These are phyloP conservation scores for Plecotus auritus DNA, from an alignment of 2,113 vertebrate genomes.

Conservation along the genomic window DNA sequence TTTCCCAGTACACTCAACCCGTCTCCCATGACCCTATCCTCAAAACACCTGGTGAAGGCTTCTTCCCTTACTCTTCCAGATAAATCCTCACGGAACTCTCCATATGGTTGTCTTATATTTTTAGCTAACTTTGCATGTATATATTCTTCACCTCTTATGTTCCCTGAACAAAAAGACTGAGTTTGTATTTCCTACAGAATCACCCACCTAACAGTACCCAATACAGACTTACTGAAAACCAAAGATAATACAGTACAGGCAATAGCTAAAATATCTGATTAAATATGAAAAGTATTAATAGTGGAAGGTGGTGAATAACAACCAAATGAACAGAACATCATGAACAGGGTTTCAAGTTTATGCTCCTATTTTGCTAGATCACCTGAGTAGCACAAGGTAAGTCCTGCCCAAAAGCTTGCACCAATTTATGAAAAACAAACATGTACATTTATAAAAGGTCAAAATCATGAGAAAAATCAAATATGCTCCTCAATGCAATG, in stretches of 20 bases:
- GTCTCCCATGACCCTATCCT: neutral
- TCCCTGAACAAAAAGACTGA: neutral
- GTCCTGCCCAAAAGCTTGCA: neutral
- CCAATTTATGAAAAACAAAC: neutral
- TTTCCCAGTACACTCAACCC: neutral
- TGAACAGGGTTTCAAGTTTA: neutral
- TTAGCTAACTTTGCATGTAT: neutral
- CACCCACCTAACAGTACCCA: neutral
- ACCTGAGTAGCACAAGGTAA: neutral
- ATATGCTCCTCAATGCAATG: neutral
- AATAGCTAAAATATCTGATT: neutral
- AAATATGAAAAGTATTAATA: neutral
- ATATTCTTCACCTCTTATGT: neutral
- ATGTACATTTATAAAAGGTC: neutral
- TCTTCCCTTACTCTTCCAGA: neutral
- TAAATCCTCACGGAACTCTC: neutral
- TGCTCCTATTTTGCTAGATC: neutral
- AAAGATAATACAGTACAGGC: neutral
- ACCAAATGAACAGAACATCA: neutral
- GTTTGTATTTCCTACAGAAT: conserved; percentile 7
- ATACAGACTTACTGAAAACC: neutral
- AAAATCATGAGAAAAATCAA: conserved; percentile 24
- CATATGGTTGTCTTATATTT: neutral
- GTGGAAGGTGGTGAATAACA: neutral
- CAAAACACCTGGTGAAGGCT: neutral